These are phyloP conservation scores for Mus musculus DNA, from an alignment of 2,113 vertebrate genomes.

Conservation along the genomic window DNA sequence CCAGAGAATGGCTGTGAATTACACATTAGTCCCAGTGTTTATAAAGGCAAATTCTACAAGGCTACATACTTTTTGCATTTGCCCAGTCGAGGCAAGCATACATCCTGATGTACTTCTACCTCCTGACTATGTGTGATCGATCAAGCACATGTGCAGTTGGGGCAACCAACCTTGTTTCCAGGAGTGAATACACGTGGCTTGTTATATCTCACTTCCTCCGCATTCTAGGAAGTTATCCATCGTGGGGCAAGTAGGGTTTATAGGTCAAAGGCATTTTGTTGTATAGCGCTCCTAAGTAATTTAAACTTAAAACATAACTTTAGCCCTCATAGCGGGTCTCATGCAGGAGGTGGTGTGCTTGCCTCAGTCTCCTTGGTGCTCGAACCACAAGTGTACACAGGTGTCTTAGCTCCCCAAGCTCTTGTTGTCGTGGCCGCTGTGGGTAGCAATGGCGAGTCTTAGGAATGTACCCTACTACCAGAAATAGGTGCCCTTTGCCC, in stretches of 20 bases:
- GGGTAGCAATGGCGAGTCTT: not conserved
- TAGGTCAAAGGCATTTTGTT: not conserved
- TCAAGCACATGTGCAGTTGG: not conserved
- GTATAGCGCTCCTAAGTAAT: not conserved
- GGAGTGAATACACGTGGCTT: not conserved
- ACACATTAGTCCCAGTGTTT: not conserved
- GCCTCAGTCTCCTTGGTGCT: not conserved
- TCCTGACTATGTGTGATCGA: not conserved
- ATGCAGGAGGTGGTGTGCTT: not conserved
- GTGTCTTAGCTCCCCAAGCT: not conserved
- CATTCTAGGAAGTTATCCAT: not conserved
- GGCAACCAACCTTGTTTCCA: not conserved
- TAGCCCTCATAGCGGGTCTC: not conserved
- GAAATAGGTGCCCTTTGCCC: not conserved
- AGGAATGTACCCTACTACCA: not conserved
- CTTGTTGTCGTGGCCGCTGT: not conserved
- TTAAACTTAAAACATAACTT: not conserved
- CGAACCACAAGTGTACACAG: not conserved
- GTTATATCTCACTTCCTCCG: not conserved
- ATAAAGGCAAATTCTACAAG: not conserved
- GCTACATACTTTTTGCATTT: not conserved
- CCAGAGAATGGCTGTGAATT: not conserved
- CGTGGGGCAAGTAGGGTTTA: not conserved
- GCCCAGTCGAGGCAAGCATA: not conserved
- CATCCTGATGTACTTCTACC: not conserved